Base-by-base conservation (phyloP, 2,797 vertebrate species). In the Microchirus variegatus region DNA sequence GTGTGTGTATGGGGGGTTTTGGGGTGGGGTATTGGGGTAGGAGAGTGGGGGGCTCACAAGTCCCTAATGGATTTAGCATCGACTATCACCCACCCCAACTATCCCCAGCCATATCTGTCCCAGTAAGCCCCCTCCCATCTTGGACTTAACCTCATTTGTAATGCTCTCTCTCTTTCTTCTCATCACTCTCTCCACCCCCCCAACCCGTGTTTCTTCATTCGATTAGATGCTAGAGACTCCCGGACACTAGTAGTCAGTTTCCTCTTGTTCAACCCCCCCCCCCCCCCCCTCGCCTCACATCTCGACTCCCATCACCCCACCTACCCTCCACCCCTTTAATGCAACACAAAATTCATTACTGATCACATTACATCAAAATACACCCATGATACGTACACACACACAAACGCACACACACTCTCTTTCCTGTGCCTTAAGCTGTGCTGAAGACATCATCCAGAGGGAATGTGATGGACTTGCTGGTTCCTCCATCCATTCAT, bases 291-390 rank as follows among this genome's bases (percentile, higher is more conserved):
- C 10, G 16, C 51, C 70, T 95, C 93, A 89, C 94, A 92, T 94
- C 93, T 54, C 11, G 4, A 59, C 50, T 57, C 57, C 63, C 53
- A 35, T 38, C 10, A 1, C 15, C 48, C 46, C 92, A 61, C 63
- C 14, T 45, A 46, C 92, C 66, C 66, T 15, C 74, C 38, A 9
- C 56, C 63, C 74, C 62, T 86, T 95, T 97, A 97, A 98, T 97
- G 96, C 96, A 97, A 97, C 95, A 93, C 95, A 96, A 98, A 98
- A 98, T 98, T 98, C 95, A 98, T 98, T 97, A 98, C 95, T 95
- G 96, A 97, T 98, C 95, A 95, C 95, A 97, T 98, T 97, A 97
- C 94, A 94, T 95, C 95, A 95, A 95, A 95, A 95, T 95, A 94
- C 93, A 91, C 92, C 92, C 90, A 65, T 17, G 8, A 56, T n/a